phyloP scores from a whole-genome alignment of 2,888 invertebrate genomes.

The Rhopalosiphum nymphaeae region DNA sequence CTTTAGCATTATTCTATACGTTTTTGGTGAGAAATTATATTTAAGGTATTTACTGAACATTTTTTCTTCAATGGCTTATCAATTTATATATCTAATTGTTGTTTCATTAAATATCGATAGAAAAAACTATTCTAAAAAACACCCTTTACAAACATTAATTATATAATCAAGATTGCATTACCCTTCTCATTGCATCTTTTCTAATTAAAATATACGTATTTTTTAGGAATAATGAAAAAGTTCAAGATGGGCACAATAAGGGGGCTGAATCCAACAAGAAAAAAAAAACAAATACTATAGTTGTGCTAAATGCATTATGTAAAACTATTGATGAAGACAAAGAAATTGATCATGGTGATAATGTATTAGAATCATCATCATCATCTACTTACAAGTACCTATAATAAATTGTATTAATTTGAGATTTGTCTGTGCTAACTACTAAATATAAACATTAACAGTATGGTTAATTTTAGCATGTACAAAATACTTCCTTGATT shows the following conservation, averaged over 20 bases:
- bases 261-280: neutral
- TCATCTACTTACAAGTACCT: too few relatives aligned
- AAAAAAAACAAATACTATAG: neutral
- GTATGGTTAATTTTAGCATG: too few relatives aligned
- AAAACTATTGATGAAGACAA: too few relatives aligned
- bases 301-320: too few relatives aligned
- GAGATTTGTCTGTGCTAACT: too few relatives aligned
- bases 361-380: too few relatives aligned
- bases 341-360: too few relatives aligned
- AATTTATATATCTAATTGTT: too few relatives aligned
- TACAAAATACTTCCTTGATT: too few relatives aligned
- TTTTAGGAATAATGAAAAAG: neutral
- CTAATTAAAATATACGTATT: neutral
- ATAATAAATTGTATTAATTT: too few relatives aligned
- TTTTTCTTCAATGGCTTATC: neutral
- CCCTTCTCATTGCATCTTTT: neutral
- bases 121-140: neutral
- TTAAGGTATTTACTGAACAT: neutral
- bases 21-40: neutral
- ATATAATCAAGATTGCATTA: neutral
- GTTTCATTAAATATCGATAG: neutral
- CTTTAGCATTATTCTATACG: neutral
- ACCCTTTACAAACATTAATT: neutral
- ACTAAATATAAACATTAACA: too few relatives aligned
- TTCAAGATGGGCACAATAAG: neutral